Conservation (phyloP, 2,113 vertebrate species). For the Pleuronectes platessa region DNA sequence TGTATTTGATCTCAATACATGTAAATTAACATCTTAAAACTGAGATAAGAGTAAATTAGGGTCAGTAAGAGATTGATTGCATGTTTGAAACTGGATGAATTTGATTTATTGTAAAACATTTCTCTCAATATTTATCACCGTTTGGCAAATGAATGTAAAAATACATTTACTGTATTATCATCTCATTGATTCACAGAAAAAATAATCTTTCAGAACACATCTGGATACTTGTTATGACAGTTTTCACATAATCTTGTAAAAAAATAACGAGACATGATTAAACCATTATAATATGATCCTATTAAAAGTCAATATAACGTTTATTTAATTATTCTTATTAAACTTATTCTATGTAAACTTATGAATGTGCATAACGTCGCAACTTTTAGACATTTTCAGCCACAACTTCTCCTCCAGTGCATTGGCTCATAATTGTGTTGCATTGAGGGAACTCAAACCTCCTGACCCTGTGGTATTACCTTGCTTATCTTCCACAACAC, state of each 20-base stretch:
- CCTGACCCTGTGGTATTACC: constrained; percentile 48
- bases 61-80: not conserved
- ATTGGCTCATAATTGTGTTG: constrained; percentile 11
- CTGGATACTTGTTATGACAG: not conserved
- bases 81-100: not conserved
- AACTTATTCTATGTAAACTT: not conserved
- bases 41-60: not conserved
- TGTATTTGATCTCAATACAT: too few relatives aligned
- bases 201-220: too few relatives aligned
- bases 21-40: too few relatives aligned
- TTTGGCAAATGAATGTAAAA: too few relatives aligned
- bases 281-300: not conserved
- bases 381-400: not conserved
- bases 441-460: constrained; percentile 10
- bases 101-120: not conserved
- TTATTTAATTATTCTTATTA: not conserved
- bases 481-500: constrained; percentile 42
- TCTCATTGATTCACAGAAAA: not conserved
- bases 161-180: too few relatives aligned
- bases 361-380: not conserved
- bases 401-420: not conserved
- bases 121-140: not conserved
- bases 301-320: not conserved
- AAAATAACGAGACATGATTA: not conserved
- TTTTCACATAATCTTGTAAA: not conserved